Base-by-base conservation (phyloP, 53 echinoderm and acorn worm genomes). In the Arbacia lixula region DNA sequence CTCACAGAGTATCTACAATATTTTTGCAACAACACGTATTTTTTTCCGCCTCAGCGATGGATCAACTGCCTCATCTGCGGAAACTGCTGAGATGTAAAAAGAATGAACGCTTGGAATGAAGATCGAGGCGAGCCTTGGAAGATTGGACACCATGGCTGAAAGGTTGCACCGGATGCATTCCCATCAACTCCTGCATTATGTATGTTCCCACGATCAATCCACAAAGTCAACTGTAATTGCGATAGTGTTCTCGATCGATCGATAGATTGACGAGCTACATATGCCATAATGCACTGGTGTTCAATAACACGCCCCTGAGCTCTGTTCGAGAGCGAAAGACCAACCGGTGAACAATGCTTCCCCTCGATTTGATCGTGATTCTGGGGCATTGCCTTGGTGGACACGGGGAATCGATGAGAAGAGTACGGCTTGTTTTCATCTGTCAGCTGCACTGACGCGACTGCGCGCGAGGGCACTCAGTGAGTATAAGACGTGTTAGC, bases 401-500 rank as follows among this genome's bases (percentile, higher is more conserved):
- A n/a, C 43, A 43, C 43, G 69, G 40, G 42, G 40, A 69, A 69
- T 69, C 69, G 43, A 69, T 42, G 10, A 28, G 6, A 43, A 68
- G 28, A 12, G 69, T 41, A 68, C 69, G 69, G 11, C 34, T 43
- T 16, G 14, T 42, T 14, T 24, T 69, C 69, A 69, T 43, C 69
- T 69, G 69, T 69, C 69, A 69, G 69, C 69, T 69, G 69, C 69
- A 69, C 43, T 43, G 69, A 69, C 43, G 40, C 69, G 43, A 28
- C 69, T 27, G n/a, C n/a, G n/a, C n/a, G n/a, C n/a, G n/a, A n/a
- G n/a, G n/a, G n/a, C n/a, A n/a, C n/a, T n/a, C n/a, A n/a, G n/a
- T n/a, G n/a, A n/a, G n/a, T n/a, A n/a, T n/a, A n/a, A n/a, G n/a
- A n/a, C n/a, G n/a, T n/a, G n/a, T n/a, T n/a, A n/a, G n/a, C n/a